phyloP scores from a whole-genome alignment of 2,797 vertebrate species.

The Girardinus metallicus region DNA sequence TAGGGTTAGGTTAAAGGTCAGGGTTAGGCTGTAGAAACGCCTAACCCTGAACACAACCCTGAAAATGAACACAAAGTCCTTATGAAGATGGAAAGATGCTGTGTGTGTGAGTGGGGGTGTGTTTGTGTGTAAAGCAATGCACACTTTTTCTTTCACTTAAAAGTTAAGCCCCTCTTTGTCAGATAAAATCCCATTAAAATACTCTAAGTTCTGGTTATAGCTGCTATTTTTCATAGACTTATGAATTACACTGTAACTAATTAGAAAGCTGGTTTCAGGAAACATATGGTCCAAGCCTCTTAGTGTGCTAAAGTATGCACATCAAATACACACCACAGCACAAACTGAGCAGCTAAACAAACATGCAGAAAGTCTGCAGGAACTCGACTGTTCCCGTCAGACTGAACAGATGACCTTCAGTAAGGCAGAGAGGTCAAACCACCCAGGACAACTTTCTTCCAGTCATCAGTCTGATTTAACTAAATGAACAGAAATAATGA shows the following conservation, averaged over 20 bases:
- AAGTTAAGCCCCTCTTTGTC: neutral
- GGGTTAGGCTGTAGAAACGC: too few relatives aligned
- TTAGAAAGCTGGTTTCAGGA: conserved; percentile 10
- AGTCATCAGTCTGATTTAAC: neutral
- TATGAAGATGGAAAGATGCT: too few relatives aligned
- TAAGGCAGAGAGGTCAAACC: neutral
- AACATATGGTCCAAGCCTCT: neutral
- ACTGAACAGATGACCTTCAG: neutral
- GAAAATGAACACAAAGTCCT: too few relatives aligned
- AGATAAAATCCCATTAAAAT: neutral
- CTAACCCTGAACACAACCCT: too few relatives aligned
- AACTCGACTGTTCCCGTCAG: too few relatives aligned
- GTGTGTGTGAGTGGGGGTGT: too few relatives aligned
- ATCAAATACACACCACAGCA: neutral
- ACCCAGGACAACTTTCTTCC: neutral
- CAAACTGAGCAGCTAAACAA: neutral
- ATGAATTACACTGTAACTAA: neutral
- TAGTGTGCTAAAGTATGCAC: conserved; percentile 1
- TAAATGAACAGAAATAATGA: neutral
- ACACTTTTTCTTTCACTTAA: neutral
- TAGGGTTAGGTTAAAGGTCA: too few relatives aligned
- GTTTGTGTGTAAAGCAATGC: neutral
- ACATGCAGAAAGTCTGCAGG: neutral
- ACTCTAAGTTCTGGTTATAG: neutral
- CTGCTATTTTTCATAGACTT: neutral